These are phyloP conservation scores for Odontamblyopus lacepedii DNA, from an alignment of 2,797 vertebrate species.

Conservation along the genomic window DNA sequence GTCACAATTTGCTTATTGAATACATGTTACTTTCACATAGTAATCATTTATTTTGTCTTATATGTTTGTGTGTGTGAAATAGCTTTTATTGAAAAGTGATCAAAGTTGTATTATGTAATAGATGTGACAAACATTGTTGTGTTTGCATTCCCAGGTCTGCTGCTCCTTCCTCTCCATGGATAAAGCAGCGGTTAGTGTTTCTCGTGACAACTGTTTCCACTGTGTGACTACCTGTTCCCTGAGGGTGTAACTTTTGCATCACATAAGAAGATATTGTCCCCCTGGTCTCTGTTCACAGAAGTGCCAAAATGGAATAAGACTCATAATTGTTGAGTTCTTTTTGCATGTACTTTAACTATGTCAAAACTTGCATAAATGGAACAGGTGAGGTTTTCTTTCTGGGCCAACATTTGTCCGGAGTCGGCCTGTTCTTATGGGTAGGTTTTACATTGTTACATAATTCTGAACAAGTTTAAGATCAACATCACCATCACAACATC, in stretches of 20 bases:
- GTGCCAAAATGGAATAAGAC: neutral
- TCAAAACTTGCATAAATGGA: neutral
- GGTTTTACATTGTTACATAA: too few relatives aligned
- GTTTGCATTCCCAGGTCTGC: constrained; percentile 23
- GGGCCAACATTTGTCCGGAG: neutral
- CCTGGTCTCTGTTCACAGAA: constrained; percentile 20
- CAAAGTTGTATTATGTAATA: neutral
- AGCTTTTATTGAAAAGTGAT: neutral
- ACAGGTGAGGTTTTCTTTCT: neutral
- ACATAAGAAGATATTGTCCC: constrained; percentile 46
- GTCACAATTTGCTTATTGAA: neutral
- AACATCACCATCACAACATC: too few relatives aligned
- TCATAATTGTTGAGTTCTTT: constrained; percentile 2
- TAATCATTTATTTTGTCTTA: neutral
- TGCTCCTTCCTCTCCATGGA: constrained; percentile 41
- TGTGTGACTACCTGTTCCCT: constrained; percentile 42
- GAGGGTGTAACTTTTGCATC: constrained; percentile 68
- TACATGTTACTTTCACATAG: neutral
- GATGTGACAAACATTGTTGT: constrained; percentile 5
- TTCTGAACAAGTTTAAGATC: neutral
- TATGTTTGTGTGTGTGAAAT: neutral
- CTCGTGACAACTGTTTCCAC: constrained; percentile 56
- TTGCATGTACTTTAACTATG: neutral
- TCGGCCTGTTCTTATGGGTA: neutral
- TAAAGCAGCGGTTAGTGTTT: constrained; percentile 38